Base-by-base conservation (phyloP, 2,113 vertebrate species). In the Dasypus novemcinctus region DNA sequence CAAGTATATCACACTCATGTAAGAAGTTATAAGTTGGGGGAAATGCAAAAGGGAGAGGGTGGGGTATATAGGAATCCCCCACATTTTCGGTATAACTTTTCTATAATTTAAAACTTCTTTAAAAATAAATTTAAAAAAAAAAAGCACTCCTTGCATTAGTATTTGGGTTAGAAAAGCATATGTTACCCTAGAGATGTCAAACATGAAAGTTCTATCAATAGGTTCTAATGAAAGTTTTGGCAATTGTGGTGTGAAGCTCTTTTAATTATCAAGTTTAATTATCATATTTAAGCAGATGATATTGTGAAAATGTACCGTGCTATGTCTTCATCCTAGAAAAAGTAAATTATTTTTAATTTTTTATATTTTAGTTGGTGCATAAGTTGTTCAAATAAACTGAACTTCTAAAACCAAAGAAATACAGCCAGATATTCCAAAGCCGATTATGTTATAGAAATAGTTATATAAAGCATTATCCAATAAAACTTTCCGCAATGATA, bases 321-420 rank as follows among this genome's bases (percentile, higher is more conserved):
- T 36, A 33, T 4, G 6, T 54, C 91, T 95, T 92, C 69, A 72
- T 69, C 52, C 23, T 38, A 87, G 41, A 89, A 93, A 84, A 94
- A 72, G 31, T 43, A 80, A 75, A 86, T 85, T 81, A 85, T 46
- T 94, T 82, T 41, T 81, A 69, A n/a, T 29, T 94, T 90, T 96
- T 96, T 69, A 43, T 92, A 68, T 87, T 92, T 23, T 14, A 71
- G 25, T 75, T 83, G n/a, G 1, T 78, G 66, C 7, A 85, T 41
- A 93, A 86, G 10, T 86, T 52, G 72, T 43, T 46, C 85, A 95
- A 91, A 87, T 87, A 90, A 85, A 72, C 46, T 90, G 46, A 68
- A 57, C 33, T 59, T 78, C 17, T 36, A 69, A 76, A 69, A 23
- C n/a, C 63, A 85, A 87, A 59, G 87, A 95, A 78, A 89, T 46